Conservation (phyloP, 2,888 invertebrate species). For the Resseliella maxima region DNA sequence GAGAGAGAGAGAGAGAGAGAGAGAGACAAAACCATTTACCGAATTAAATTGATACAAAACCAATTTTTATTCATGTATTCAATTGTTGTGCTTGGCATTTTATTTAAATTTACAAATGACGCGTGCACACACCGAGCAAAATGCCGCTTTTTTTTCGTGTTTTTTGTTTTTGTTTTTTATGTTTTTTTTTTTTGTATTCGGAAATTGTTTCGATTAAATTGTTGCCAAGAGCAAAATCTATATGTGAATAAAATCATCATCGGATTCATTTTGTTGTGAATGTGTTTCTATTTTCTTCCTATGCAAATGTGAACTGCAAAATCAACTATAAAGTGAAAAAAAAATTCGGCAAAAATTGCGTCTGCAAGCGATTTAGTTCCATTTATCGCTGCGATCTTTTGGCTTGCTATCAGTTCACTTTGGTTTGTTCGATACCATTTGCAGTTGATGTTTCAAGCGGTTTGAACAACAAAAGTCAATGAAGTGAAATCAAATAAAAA, state of each 20-base stretch:
- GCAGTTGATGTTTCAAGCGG: not conserved
- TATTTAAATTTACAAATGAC: not conserved
- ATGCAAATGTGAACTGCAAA: no score
- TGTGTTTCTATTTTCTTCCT: no score
- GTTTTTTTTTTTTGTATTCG: not conserved
- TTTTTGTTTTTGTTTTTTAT: no score
- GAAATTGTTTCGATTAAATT: not conserved
- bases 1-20: not conserved
- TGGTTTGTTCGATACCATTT: no score
- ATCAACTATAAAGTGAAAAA: no score
- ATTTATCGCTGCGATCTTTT: no score
- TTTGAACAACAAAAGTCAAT: no score
- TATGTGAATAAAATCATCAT: not conserved
- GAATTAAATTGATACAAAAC: constrained; percentile 22
- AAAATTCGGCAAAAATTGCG: no score
- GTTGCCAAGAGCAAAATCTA: constrained; percentile 5
- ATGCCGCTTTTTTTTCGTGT: no score
- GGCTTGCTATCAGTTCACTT: no score
- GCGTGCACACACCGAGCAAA: not conserved
- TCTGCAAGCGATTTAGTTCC: no score
- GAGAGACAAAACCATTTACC: not conserved
- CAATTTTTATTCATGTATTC: not conserved
- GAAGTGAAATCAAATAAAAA: not conserved
- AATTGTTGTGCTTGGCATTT: not conserved
- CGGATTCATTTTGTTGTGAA: constrained; percentile 22